Conservation (phyloP, 1,140 invertebrate species). For the Macrotrachela quadricornifera region DNA sequence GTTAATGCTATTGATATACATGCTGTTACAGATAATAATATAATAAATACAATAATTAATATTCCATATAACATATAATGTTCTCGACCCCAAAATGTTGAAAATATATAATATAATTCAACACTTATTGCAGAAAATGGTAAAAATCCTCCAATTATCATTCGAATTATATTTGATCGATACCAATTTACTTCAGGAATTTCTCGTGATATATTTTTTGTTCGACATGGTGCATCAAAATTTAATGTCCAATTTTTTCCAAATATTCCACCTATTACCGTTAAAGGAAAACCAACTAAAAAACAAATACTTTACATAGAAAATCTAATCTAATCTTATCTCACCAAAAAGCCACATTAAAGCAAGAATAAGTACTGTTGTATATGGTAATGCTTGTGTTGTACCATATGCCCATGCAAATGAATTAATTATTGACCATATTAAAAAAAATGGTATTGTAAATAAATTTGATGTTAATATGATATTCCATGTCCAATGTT, state of each 20-base stretch:
- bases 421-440: constrained; percentile 34
- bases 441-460: constrained; percentile 34
- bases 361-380: constrained; percentile 33
- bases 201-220: constrained; percentile 35
- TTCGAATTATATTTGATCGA: constrained; percentile 30
- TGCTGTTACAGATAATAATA: constrained; percentile 34
- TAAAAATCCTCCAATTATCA: constrained; percentile 34
- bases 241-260: constrained; percentile 32
- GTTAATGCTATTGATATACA: constrained; percentile 36
- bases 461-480: constrained; percentile 35
- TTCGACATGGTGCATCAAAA: constrained; percentile 34
- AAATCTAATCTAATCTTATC: constrained; percentile 10
- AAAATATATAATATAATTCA: constrained; percentile 38
- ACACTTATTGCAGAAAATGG: constrained; percentile 38
- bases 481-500: constrained; percentile 36
- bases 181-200: constrained; percentile 34
- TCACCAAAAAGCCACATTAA: constrained; percentile 34
- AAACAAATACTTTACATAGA: too few species aligned
- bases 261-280: constrained; percentile 34
- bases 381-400: constrained; percentile 35
- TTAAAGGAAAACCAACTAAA: constrained; percentile 36
- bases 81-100: constrained; percentile 36
- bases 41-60: constrained; percentile 24
- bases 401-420: constrained; percentile 36
- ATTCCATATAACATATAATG: constrained; percentile 22